Conservation (phyloP, 2,888 invertebrate species). For the Actias luna region DNA sequence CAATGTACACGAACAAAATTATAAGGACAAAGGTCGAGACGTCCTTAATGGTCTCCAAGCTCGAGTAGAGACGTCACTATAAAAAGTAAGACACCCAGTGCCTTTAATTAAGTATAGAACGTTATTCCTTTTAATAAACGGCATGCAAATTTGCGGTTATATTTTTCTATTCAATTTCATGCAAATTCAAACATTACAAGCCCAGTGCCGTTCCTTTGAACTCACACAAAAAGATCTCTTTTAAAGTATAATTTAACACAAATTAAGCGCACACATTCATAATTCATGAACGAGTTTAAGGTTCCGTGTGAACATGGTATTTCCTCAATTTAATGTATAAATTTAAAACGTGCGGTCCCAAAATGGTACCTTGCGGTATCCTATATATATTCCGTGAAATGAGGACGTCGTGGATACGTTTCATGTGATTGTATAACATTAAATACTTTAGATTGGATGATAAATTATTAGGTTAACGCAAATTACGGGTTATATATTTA, state of each 20-base stretch:
- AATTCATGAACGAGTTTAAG: constrained; percentile 52
- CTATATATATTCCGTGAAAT: constrained; percentile 1
- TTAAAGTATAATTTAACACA: constrained; percentile 63
- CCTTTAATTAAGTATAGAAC: constrained; percentile 6
- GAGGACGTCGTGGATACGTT: neutral
- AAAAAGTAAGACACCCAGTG: neutral
- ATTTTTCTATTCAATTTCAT: constrained; percentile 48
- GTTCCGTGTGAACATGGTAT: constrained; percentile 37
- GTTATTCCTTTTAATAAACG: constrained; percentile 8
- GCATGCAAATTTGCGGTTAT: constrained; percentile 12
- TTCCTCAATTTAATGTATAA: constrained; percentile 45
- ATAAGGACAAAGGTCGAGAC: neutral
- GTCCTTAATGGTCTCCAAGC: neutral
- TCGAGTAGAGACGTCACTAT: neutral
- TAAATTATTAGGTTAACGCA: neutral
- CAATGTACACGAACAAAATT: neutral
- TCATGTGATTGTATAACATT: neutral
- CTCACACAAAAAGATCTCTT: constrained; percentile 44
- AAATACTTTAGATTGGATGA: neutral
- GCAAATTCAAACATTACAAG: constrained; percentile 49
- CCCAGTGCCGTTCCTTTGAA: constrained; percentile 29
- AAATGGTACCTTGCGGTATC: neutral
- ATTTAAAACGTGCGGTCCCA: constrained; percentile 30
- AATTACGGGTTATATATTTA: neutral
- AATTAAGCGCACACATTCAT: constrained; percentile 61